Percentiles rank a stretch among this genome's conserved stretches.
phyloP scores from a whole-genome alignment of 2,888 invertebrate species.

The Machimus atricapillus region DNA sequence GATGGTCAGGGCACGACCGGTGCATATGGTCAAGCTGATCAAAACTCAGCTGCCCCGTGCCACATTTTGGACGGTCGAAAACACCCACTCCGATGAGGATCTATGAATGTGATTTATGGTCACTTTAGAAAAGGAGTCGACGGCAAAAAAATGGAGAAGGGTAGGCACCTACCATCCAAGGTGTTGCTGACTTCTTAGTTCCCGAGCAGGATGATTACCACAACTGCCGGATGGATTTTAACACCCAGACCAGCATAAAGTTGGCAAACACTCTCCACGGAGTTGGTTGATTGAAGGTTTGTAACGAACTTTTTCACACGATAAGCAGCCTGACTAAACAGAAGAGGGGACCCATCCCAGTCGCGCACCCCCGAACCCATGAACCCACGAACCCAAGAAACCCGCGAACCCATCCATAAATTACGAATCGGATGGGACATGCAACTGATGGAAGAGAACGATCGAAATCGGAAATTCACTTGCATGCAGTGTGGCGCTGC shows the following conservation, averaged over 20 bases:
- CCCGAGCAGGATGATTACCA: background rate
- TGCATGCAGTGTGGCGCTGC: slow-evolving; percentile 6
- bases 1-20: background rate
- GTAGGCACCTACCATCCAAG: background rate
- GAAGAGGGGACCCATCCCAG: background rate
- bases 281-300: background rate
- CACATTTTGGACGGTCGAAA: background rate
- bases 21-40: slow-evolving; percentile 8
- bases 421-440: slow-evolving; percentile 2
- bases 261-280: background rate
- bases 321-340: background rate
- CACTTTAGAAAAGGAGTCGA: background rate
- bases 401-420: slow-evolving; percentile 18
- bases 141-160: background rate
- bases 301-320: slow-evolving; percentile 24
- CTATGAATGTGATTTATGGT: slow-evolving; percentile 4
- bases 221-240: background rate
- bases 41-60: slow-evolving; percentile 24
- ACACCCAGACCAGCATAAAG: background rate
- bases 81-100: slow-evolving; percentile 13
- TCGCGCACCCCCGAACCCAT: background rate
- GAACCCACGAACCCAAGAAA: background rate
- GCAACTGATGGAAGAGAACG: slow-evolving; percentile 13
- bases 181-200: background rate
- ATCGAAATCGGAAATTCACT: slow-evolving; percentile 22